Percentiles rank a stretch among this genome's conserved stretches.
Evolutionary conservation across 2,113 vertebrate genomes (phyloP).

Genomic region (pig (Sus scrofa)): T2T-Sscrofa CM000813.6:101458501-101459000

Average conservation of each 20-base stretch:
- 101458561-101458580: no score
- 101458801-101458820: neutral
- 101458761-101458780: neutral
- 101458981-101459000: constrained; percentile 42
- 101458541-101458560: no score
- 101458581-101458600: no score
- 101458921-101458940: neutral
- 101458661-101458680: neutral
- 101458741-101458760: neutral
- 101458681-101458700: neutral
- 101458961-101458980: neutral
- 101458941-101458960: neutral
- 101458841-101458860: neutral
- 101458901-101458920: neutral
- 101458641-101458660: neutral
- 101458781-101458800: neutral
- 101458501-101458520: no score
- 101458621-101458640: neutral
- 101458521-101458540: no score
- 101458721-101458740: neutral
- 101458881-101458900: neutral
- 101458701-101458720: neutral
- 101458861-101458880: neutral
- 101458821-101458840: neutral
- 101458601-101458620: no score